These are phyloP conservation scores for Pollenia labialis DNA, from an alignment of 2,888 invertebrate species.

Conservation along the genomic window DNA sequence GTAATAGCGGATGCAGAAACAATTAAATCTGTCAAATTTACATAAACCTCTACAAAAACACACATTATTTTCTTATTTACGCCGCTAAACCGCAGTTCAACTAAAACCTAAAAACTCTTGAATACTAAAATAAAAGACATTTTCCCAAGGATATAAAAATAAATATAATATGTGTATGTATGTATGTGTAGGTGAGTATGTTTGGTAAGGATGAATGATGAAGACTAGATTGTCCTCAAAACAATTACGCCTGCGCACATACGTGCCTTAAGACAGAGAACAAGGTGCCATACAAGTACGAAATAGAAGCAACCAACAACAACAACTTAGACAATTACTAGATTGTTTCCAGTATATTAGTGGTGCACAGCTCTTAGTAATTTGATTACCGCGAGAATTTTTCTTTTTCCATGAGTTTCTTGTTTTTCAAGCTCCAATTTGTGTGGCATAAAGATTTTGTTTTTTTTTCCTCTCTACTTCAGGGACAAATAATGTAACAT, in stretches of 20 bases:
- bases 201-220: conserved; percentile 42
- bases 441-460: conserved; percentile 46
- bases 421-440: conserved; percentile 54
- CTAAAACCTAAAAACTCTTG: conserved; percentile 43
- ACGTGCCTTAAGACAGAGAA: conserved; percentile 50
- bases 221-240: conserved; percentile 69
- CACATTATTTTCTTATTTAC: conserved; percentile 53
- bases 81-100: conserved; percentile 61
- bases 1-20: conserved; percentile 61
- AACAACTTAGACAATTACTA: conserved; percentile 44
- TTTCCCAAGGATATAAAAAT: conserved; percentile 72
- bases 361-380: conserved; percentile 47
- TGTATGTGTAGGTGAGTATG: conserved; percentile 1
- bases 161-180: conserved; percentile 27
- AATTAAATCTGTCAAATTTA: conserved; percentile 60
- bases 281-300: conserved; percentile 66
- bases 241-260: conserved; percentile 73
- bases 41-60: conserved; percentile 37
- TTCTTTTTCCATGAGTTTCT: not conserved
- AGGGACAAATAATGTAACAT: conserved; percentile 69
- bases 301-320: not conserved
- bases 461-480: conserved; percentile 3
- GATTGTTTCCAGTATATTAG: not conserved
- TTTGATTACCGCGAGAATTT: conserved; percentile 73
- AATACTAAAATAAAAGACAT: conserved; percentile 19